phyloP scores from a whole-genome alignment of 2,797 vertebrate genomes.

The Halcyon leucocephala region DNA sequence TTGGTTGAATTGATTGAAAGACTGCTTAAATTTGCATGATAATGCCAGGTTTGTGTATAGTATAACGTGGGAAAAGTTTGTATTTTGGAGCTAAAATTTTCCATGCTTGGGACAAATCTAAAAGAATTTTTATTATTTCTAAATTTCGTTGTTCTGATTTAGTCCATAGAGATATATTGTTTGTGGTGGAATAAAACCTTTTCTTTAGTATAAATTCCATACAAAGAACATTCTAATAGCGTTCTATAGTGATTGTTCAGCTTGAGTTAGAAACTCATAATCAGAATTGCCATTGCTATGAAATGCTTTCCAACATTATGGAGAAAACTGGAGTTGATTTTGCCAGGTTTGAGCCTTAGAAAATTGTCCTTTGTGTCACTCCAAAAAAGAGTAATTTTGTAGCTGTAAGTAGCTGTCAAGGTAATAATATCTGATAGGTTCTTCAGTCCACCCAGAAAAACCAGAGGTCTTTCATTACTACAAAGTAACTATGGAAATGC shows the following conservation, averaged over 20 bases:
- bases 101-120: background rate
- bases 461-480: background rate
- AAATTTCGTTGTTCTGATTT: background rate
- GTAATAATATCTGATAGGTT: background rate
- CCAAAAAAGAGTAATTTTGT: background rate
- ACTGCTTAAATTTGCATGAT: background rate
- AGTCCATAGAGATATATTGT: background rate
- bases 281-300: background rate
- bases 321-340: background rate
- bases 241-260: background rate
- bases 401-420: background rate
- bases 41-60: background rate
- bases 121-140: background rate
- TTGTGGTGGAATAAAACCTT: background rate
- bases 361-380: background rate
- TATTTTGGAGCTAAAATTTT: background rate
- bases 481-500: background rate
- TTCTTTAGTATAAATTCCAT: background rate
- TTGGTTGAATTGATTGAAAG: conserved; percentile 1
- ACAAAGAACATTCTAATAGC: background rate
- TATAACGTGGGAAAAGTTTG: background rate
- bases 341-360: background rate
- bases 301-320: background rate
- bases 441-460: background rate
- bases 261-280: background rate